Evolutionary conservation across 2,888 invertebrate species (phyloP), one percentile per base, ranked within the genome.

Genomic region (Venusia cambrica): DNA sequence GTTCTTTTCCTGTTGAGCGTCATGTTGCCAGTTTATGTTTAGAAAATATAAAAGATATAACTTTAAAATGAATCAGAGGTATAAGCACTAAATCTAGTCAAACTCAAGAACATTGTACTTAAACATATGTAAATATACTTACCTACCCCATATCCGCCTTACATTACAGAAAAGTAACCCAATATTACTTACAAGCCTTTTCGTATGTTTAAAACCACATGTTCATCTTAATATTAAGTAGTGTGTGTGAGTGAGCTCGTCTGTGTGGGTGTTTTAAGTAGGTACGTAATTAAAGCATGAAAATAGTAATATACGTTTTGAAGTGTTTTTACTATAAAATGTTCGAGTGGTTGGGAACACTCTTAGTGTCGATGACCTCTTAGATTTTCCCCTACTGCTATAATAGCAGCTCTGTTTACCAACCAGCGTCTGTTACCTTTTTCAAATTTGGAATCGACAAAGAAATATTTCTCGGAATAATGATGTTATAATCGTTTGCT

Each of bases 281-380:
- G 70, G 76, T 75, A 65, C 67, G 73, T 77, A 81, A 84, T 84
- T 83, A 83, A 81, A 80, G 77, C 78, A 83, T 84, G 77, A 81
- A 83, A 81, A 84, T 84, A 85, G 85, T 84, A 78, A 80, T 81
- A 83, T 85, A 69, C 73, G 69, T 80, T 84, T 85, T 84, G 78
- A 84, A 85, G 85, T 85, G 84, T 84, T 84, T 85, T 85, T 79
- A 68, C 80, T 79, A 85, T 85, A 83, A 85, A 83, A 83, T 68
- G 57, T 57, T 80, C 74, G 71, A 84, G 84, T 83, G 80, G 68
- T 69, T 81, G 83, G 79, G 79, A 83, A 81, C 77, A 73, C 70
- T 68, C 57, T 46, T n/a, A 47, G 58, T 65, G 73, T 76, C 79
- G 64, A 64, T 73, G 83, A 83, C 72, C 84, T 62, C 61, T 37